Percentiles rank a stretch among this genome's conserved stretches.
Conservation (phyloP, 2,888 invertebrate genomes). For the Dorcus hopei region DNA sequence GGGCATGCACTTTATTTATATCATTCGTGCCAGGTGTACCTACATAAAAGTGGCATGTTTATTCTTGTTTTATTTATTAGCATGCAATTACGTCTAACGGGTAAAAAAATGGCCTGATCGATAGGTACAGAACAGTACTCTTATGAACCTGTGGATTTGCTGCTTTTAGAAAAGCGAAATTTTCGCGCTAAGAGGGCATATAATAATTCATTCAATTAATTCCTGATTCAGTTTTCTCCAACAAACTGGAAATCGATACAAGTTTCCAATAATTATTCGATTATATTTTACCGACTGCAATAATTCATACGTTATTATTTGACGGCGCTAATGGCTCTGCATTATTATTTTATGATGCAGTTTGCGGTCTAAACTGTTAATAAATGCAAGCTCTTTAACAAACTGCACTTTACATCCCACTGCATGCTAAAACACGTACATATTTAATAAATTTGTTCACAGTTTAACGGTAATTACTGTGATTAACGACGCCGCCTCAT, state of each 20-base stretch:
- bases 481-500: too few relatives aligned
- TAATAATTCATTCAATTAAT: background rate
- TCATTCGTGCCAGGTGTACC: too few relatives aligned
- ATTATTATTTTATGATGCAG: conserved; percentile 16
- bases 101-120: too few relatives aligned
- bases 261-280: background rate
- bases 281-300: background rate
- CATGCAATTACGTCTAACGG: too few relatives aligned
- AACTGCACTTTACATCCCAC: conserved; percentile 1
- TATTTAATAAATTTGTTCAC: background rate
- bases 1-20: too few relatives aligned
- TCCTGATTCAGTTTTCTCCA: background rate
- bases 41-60: too few relatives aligned
- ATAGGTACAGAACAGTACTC: too few relatives aligned
- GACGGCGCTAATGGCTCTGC: conserved; percentile 12
- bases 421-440: background rate
- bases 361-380: conserved; percentile 17
- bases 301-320: conserved; percentile 13
- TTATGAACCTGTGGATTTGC: too few relatives aligned
- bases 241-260: background rate
- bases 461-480: too few relatives aligned
- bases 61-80: too few relatives aligned
- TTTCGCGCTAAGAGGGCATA: too few relatives aligned
- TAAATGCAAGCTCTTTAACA: conserved; percentile 8
- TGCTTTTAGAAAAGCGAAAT: too few relatives aligned